Evolutionary conservation across 2,888 invertebrate species (phyloP).

Genomic region (Pyrochroa serraticornis): DNA sequence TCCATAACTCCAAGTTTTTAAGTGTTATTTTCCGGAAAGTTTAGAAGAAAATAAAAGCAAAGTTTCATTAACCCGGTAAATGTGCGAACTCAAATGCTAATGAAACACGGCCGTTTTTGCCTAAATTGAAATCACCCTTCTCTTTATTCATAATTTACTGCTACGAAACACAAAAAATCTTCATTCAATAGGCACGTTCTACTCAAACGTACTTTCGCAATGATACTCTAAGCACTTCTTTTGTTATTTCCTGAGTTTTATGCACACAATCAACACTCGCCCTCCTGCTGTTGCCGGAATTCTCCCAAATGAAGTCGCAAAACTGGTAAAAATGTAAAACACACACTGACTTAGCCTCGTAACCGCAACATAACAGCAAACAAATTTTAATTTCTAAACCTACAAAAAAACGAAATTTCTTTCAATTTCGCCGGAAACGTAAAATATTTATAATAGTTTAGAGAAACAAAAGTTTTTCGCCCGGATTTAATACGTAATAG

Average conservation of each 20-base stretch:
- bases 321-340: no score
- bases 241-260: constrained; percentile 5
- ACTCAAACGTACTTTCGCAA: constrained; percentile 4
- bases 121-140: constrained; percentile 7
- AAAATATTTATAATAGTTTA: no score
- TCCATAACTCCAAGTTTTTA: not conserved
- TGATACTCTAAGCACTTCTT: constrained; percentile 7
- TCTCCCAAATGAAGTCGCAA: no score
- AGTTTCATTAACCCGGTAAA: not conserved
- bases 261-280: constrained; percentile 4
- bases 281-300: not conserved
- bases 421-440: no score
- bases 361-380: no score
- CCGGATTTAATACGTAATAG: no score
- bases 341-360: no score
- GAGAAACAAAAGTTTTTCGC: no score
- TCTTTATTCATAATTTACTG: not conserved
- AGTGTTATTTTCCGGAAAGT: constrained; percentile 1
- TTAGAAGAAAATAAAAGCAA: constrained; percentile 5
- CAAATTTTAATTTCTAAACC: no score
- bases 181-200: constrained; percentile 5
- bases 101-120: not conserved
- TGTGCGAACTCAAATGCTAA: not conserved
- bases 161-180: constrained; percentile 6
- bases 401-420: no score